Base-by-base conservation (phyloP, 2,888 invertebrate species). In the Parnassius apollo region DNA sequence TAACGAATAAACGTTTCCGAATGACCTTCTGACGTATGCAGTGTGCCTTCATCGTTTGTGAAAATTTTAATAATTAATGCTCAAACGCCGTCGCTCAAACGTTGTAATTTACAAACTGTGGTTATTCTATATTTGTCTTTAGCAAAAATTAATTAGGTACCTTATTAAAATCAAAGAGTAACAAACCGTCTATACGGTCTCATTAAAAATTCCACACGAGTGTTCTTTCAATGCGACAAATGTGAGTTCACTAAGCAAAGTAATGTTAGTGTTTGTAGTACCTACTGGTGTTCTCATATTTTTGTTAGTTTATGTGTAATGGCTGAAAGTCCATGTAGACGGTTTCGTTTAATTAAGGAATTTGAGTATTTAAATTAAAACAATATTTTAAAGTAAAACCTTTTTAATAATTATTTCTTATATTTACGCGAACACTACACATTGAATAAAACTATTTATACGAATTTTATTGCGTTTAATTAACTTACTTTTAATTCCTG, bases 181-280 rank as follows among this genome's bases (percentile, higher is more conserved):
- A 54, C 50, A 49, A 58, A 59, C 56, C 18, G 46, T 13, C 52
- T 57, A 50, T 59, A 52, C 48, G 55, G 59, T 64, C 64, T 64
- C 64, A 59, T 64, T 64, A 64, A 64, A 63, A 59, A 59, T 59
- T 64, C 64, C 59, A 59, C 63, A 22, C 25, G 45, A n/a, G 46
- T 59, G 64, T 63, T 59, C 62, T 55, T 56, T 63, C 59, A 49
- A 46, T 52, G 35, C 56, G 42, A 46, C 61, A 35, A 57, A 57
- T 53, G 57, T 22, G 46, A 64, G 51, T 59, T 64, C 59, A 59
- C 59, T 59, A 56, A 64, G 56, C 48, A 42, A 11, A 51, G 46
- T 42, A 55, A 50, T 11, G 9, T 52, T 59, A 45, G 59, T 59
- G 45, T 55, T 56, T n/a, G 42, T n/a, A 12, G 49, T 42, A 18